A percentile compares a stretch with the other conserved stretches of the same genome.
These are phyloP conservation scores for Idaea aversata DNA, from an alignment of 2,888 invertebrate species.

Conservation along the genomic window DNA sequence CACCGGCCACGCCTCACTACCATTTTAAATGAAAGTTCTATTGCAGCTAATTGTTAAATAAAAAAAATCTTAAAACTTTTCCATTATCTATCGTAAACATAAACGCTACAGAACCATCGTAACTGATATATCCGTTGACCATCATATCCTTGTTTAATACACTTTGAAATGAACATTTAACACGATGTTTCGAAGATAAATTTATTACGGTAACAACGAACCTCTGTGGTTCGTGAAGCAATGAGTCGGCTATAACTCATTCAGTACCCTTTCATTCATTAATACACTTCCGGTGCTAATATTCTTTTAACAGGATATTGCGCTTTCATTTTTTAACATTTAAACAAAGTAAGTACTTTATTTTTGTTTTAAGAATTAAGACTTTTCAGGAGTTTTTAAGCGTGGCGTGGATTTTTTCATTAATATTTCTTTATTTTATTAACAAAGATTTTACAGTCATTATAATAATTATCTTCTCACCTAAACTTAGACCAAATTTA, in stretches of 20 bases:
- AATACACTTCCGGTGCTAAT: background rate
- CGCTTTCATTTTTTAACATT: background rate
- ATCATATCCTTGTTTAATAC: background rate
- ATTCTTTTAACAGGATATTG: background rate
- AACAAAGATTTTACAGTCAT: background rate
- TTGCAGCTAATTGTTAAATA: background rate
- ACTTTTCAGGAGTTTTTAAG: background rate
- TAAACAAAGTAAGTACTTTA: background rate
- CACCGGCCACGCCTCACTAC: no score
- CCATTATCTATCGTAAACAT: background rate
- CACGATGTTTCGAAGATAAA: constrained; percentile 45
- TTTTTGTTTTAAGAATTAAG: background rate
- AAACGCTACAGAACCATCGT: background rate
- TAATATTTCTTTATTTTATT: background rate
- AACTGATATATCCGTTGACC: background rate
- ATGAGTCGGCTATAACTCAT: background rate
- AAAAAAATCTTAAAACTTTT: background rate
- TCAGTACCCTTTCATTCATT: constrained; percentile 1
- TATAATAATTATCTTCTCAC: no score
- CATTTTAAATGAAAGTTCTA: no score
- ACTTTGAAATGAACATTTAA: background rate
- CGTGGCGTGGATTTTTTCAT: background rate
- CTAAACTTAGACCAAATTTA: no score
- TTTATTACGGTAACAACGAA: constrained; percentile 55
- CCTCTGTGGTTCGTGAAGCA: constrained; percentile 49